These are phyloP conservation scores for Drosophila yakuba DNA, from an alignment of 1,140 invertebrate species.

Conservation along the genomic window DNA sequence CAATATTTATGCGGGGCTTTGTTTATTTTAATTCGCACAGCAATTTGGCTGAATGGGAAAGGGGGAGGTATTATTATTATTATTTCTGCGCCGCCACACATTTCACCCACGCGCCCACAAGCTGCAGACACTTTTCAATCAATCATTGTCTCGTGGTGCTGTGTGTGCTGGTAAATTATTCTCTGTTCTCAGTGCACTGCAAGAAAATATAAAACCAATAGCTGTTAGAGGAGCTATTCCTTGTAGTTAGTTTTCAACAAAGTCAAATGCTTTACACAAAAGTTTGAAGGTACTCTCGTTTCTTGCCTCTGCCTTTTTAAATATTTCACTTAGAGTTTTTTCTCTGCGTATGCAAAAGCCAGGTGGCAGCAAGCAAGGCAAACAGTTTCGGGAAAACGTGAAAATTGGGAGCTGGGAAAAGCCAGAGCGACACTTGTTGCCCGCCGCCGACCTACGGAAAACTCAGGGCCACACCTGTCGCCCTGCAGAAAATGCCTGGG, in stretches of 20 bases:
- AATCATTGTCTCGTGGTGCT: slow-evolving; percentile 43
- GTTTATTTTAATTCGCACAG: slow-evolving; percentile 53
- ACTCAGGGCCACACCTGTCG: slow-evolving; percentile 52
- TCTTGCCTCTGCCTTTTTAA: too few relatives aligned
- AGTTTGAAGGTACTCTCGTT: too few relatives aligned
- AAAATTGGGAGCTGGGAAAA: slow-evolving; percentile 21
- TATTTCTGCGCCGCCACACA: slow-evolving; percentile 3
- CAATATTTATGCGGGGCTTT: slow-evolving; percentile 47
- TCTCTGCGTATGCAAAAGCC: slow-evolving; percentile 4
- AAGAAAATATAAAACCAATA: background rate
- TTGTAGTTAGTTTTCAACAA: too few relatives aligned
- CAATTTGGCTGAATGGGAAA: slow-evolving; percentile 34
- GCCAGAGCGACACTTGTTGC: slow-evolving; percentile 61
- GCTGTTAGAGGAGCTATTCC: too few relatives aligned
- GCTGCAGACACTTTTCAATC: slow-evolving; percentile 40
- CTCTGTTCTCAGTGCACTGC: background rate
- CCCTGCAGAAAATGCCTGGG: background rate
- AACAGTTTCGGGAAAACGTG: slow-evolving; percentile 27
- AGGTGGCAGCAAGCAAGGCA: slow-evolving; percentile 7
- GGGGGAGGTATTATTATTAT: slow-evolving; percentile 13
- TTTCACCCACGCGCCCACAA: too few relatives aligned
- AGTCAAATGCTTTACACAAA: too few relatives aligned
- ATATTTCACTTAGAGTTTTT: background rate
- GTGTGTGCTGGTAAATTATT: slow-evolving; percentile 2
- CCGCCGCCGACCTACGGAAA: slow-evolving; percentile 35